Conservation (phyloP, 2,113 vertebrate genomes). For the cat (Felis catus) region DNA sequence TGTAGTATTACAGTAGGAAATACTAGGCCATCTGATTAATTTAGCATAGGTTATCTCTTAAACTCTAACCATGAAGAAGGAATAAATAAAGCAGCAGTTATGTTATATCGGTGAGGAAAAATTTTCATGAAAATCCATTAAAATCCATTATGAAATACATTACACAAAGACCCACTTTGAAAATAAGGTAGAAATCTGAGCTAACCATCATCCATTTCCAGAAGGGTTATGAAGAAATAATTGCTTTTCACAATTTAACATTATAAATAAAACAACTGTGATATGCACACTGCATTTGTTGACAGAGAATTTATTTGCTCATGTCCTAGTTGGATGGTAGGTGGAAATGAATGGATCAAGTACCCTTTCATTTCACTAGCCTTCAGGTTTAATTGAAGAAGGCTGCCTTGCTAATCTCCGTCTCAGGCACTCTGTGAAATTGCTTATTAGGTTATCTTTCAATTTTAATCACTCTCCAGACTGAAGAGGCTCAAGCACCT, state of each 20-base stretch:
- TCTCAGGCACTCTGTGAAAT: slow-evolving; percentile 15
- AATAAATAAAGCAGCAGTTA: not conserved
- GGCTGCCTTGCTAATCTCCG: slow-evolving; percentile 39
- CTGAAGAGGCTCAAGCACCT: not conserved
- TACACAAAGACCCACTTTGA: not conserved
- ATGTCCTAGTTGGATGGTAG: not conserved
- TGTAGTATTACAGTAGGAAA: not conserved
- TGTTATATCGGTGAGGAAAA: not conserved
- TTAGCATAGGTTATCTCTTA: not conserved
- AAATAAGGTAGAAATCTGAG: not conserved
- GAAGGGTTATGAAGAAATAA: slow-evolving; percentile 1
- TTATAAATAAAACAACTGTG: slow-evolving; percentile 2
- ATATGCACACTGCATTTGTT: slow-evolving; percentile 11
- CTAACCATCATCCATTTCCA: slow-evolving; percentile 13
- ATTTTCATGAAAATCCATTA: not conserved
- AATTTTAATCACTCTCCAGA: slow-evolving; percentile 52
- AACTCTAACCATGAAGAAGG: not conserved
- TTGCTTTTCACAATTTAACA: slow-evolving; percentile 16
- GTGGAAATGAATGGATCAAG: not conserved
- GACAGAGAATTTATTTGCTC: slow-evolving; percentile 20
- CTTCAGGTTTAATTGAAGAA: slow-evolving; percentile 57
- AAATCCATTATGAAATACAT: slow-evolving; percentile 27
- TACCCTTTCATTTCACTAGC: slow-evolving; percentile 13
- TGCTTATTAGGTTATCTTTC: slow-evolving; percentile 53
- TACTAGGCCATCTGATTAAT: not conserved